A percentile compares a stretch with the other conserved stretches of the same genome.
phyloP scores from a whole-genome alignment of 2,113 vertebrate species.

The Lamprologus lemairii region DNA sequence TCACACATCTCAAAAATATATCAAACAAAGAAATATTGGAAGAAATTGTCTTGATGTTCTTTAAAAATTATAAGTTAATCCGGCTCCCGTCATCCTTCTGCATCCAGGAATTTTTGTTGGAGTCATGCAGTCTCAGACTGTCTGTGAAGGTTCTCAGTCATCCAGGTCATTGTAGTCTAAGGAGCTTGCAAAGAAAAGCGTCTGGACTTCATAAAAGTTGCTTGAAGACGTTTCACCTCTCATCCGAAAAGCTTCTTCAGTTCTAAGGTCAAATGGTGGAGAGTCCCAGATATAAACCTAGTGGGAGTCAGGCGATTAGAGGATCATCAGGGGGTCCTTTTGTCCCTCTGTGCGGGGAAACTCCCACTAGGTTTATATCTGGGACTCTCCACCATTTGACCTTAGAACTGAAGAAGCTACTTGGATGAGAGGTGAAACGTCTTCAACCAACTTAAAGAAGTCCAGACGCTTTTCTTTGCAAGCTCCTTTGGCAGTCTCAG shows the following conservation, averaged over 20 bases:
- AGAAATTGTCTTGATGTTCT: not conserved
- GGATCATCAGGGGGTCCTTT: no score
- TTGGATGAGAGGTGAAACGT: accelerated
- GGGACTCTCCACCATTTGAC: no score
- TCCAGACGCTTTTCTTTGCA: no score
- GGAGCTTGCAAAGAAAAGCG: no score
- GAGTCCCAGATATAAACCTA: accelerated
- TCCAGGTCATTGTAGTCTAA: accelerated
- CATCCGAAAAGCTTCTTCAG: no score
- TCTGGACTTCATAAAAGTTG: accelerated
- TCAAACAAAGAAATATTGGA: not conserved
- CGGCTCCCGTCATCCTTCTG: accelerated
- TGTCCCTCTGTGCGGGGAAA: no score
- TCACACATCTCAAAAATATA: accelerated
- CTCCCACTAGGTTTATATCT: no score
- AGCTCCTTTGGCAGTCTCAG: not conserved
- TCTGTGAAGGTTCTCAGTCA: no score
- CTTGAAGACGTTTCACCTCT: no score
- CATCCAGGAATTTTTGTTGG: not conserved
- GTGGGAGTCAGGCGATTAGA: no score
- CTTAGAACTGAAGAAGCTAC: accelerated
- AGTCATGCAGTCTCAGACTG: not conserved
- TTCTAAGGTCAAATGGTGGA: no score
- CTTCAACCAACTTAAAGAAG: no score
- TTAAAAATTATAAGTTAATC: not conserved